These are phyloP conservation scores for Parazoanthus darwini DNA, from an alignment of 92 coral and sea anemone species.

Conservation along the genomic window DNA sequence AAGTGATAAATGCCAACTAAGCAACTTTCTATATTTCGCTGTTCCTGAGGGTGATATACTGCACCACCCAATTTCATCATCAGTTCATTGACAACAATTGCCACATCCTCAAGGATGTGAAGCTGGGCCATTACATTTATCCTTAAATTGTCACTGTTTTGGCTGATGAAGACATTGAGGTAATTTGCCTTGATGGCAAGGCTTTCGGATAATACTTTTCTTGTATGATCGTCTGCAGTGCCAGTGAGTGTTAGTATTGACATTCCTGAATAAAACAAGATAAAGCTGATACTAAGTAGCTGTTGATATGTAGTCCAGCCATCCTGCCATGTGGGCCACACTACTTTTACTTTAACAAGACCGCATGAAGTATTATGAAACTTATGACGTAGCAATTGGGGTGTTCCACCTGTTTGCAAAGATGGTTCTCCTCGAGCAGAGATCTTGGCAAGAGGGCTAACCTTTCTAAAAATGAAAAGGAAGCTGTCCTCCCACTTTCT, in stretches of 20 bases:
- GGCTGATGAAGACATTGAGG: background rate
- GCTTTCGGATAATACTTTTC: background rate
- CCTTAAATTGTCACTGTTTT: conserved; percentile 1
- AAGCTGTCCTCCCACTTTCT: too few species aligned
- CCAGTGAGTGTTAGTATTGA: background rate
- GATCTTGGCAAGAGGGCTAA: too few species aligned
- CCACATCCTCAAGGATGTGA: conserved; percentile 23
- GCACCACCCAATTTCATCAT: conserved; percentile 39
- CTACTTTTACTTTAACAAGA: too few species aligned
- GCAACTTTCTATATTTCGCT: background rate
- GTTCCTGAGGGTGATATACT: conserved; percentile 2
- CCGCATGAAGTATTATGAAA: too few species aligned
- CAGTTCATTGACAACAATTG: conserved; percentile 40
- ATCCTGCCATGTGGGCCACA: background rate
- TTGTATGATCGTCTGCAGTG: background rate
- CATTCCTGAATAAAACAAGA: background rate
- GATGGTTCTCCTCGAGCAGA: too few species aligned
- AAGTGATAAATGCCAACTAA: conserved; percentile 49
- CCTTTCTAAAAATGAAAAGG: too few species aligned
- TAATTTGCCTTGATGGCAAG: background rate
- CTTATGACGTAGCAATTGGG: too few species aligned
- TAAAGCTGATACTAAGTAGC: background rate
- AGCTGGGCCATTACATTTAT: background rate
- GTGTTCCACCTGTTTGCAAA: too few species aligned
- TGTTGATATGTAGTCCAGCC: background rate